Evolutionary conservation across 1,140 invertebrate genomes (phyloP), one percentile per base, ranked within the genome.

Genomic region (Bombus waltoni): DNA sequence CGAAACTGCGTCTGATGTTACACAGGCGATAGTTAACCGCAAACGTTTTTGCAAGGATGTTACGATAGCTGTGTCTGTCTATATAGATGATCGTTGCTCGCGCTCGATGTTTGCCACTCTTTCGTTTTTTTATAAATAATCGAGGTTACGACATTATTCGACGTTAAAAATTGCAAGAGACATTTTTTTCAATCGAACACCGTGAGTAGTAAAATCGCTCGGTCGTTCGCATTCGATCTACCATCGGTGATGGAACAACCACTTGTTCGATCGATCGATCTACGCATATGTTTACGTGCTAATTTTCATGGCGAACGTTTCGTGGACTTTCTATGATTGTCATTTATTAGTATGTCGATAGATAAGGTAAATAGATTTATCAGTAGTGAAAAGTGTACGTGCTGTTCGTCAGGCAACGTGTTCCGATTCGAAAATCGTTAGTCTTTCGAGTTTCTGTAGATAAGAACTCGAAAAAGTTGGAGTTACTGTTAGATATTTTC

Each of bases 1-100:
- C 6, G 22, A 59, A 79, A 70, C 6, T 9, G 35, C n/a, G 5
- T 8, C 65, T 13, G 8, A 13, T 71, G 57, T 71, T 53, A 47
- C 18, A 53, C 47, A 15, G 47, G 6, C 15, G 57, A 35, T 82
- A 82, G 68, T 28, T 70, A 71, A 38, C 22, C 13, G 35, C 40
- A 62, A 65, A 74, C 2, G 42, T 32, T 65, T 66, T 62, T 15
- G n/a, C 80, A 73, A 82, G 80, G 80, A 82, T 71, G 38, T 25
- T 1, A n/a, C 62, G 80, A 82, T 65, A 65, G 47, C n/a, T 47
- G 32, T 68, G 77, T 32, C 32, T 35, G 32, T 68, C 32, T 38
- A 35, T 59, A 40, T 40, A 81, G 79, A 81, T 81, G 62, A 81
- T 38, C 18, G 38, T 79, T n/a, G 62, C 62, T 35, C 10, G 13